Base-by-base conservation (phyloP, 2,113 vertebrate species). In the Bagarius yarrelli region DNA sequence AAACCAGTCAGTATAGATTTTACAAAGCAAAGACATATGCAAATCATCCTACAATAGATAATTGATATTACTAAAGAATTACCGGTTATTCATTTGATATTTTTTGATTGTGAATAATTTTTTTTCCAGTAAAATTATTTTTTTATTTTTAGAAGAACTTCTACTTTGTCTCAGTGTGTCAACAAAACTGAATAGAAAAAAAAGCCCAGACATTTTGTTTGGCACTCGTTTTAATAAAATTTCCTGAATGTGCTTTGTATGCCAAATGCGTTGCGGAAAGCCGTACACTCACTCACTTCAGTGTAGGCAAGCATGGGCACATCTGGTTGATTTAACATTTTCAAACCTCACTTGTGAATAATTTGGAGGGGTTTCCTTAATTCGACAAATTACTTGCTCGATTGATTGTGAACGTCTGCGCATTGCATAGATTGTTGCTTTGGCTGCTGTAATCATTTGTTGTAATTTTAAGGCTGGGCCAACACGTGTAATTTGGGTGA, bases 321-420 rank as follows among this genome's bases (percentile, higher is more conserved):
- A 40, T 40, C 36, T 40, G 36, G 36, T 40, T 40, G 36, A 40
- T 40, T 6, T 6, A 64, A 79, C 66, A 36, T 86, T 81, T 81
- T 72, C 80, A 12, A 74, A 59, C 63, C 80, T 81, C 64, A 83
- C 73, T 60, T 75, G 83, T 40, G 70, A 18, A 75, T 55, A 19
- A 53, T 56, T 76, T 59, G 23, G 75, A 83, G 66, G 73, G 75
- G 44, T 75, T 83, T 82, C 73, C 84, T 84, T 72, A 85, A 84
- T 88, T 86, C 85, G 85, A 87, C 84, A 82, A 85, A 79, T 83
- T 64, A 77, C 78, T 47, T 77, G 83, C 67, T 81, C 64, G 77
- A 80, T 71, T 83, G 61, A 73, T 84, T 69, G 53, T 84, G 74
- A 85, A 85, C 76, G 55, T 79, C 70, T 81, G 71, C 72, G 25